These are phyloP conservation scores for Threskiornis aethiopicus DNA, from an alignment of 2,797 vertebrate genomes.

Conservation along the genomic window DNA sequence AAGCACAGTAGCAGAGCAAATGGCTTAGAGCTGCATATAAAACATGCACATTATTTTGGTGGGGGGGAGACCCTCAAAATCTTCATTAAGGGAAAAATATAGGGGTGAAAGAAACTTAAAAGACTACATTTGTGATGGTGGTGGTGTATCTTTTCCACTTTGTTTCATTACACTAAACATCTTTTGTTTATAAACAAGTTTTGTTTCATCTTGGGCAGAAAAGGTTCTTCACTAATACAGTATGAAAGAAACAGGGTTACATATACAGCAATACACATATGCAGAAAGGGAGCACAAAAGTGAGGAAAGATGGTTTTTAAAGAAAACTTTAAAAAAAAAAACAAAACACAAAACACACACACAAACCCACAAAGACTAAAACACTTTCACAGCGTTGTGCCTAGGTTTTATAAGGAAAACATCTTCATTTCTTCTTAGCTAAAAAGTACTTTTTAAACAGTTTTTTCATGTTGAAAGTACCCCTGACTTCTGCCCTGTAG, in stretches of 20 bases:
- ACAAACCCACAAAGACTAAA: neutral
- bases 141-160: neutral
- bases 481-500: neutral
- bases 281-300: neutral
- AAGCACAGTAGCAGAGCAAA: neutral
- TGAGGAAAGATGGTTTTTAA: neutral
- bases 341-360: neutral
- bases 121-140: neutral
- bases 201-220: neutral
- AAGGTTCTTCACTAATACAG: neutral
- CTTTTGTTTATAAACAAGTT: neutral
- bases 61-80: neutral
- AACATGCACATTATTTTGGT: neutral
- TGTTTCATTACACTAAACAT: neutral
- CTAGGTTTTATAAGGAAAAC: neutral
- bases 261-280: accelerated
- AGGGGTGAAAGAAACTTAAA: neutral
- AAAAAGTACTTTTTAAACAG: neutral
- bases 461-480: neutral
- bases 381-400: neutral
- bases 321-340: neutral
- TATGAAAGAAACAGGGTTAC: neutral
- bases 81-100: neutral
- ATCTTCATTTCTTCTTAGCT: neutral
- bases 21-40: neutral